Conservation (phyloP, 1,140 invertebrate species). For the Nasonia longicornis region DNA sequence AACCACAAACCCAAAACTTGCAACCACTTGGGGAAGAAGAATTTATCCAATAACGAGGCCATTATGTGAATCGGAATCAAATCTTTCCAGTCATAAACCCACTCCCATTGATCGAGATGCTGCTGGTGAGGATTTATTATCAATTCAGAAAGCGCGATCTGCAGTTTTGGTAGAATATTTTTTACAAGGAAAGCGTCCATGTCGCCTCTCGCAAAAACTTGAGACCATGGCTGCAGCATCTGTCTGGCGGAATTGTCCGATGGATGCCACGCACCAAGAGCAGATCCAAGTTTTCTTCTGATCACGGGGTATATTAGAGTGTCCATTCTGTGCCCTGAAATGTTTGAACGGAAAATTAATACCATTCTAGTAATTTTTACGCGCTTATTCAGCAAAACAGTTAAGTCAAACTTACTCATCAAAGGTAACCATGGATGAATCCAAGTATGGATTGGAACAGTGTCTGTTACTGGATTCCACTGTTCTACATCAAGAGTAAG, state of each 20-base stretch:
- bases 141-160: slow-evolving; percentile 79
- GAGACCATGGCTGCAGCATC: slow-evolving; percentile 94
- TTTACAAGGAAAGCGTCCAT: slow-evolving; percentile 89
- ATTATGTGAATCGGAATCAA: slow-evolving; percentile 79
- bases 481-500: slow-evolving; percentile 84
- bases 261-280: slow-evolving; percentile 91
- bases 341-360: slow-evolving; percentile 32
- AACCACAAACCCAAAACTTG: slow-evolving; percentile 85
- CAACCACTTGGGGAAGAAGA: slow-evolving; percentile 91
- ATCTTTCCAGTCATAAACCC: slow-evolving; percentile 89
- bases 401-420: slow-evolving; percentile 70
- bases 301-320: slow-evolving; percentile 91
- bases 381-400: not conserved
- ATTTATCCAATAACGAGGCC: slow-evolving; percentile 81
- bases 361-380: slow-evolving; percentile 14
- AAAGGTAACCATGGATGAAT: slow-evolving; percentile 94
- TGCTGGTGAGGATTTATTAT: slow-evolving; percentile 90
- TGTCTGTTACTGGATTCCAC: slow-evolving; percentile 96
- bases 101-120: slow-evolving; percentile 84
- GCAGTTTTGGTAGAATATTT: slow-evolving; percentile 92
- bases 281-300: slow-evolving; percentile 89
- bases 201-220: slow-evolving; percentile 84
- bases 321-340: slow-evolving; percentile 75
- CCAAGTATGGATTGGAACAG: slow-evolving; percentile 95
- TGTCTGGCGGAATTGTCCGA: slow-evolving; percentile 90